Evolutionary conservation across 1,140 invertebrate genomes (phyloP).

Genomic region (Heliconius hermathena): DNA sequence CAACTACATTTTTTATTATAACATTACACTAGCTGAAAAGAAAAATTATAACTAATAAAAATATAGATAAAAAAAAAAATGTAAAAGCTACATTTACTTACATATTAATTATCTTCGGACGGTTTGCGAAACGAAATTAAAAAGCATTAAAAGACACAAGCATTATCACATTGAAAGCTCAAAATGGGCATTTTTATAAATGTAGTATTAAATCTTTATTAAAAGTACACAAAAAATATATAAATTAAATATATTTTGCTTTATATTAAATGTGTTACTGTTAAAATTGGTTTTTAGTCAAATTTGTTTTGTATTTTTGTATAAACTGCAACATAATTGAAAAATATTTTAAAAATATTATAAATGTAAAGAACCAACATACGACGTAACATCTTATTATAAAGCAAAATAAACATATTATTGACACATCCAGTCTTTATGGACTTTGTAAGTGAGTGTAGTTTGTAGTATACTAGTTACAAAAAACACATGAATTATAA

Average conservation of each 20-base stretch:
- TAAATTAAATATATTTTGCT: neutral
- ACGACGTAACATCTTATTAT: neutral
- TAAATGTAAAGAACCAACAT: neutral
- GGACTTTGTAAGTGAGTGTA: neutral
- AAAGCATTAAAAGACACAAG: constrained; percentile 52
- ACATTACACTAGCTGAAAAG: constrained; percentile 18
- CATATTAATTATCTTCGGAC: constrained; percentile 49
- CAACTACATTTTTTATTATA: constrained; percentile 7
- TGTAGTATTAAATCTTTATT: neutral
- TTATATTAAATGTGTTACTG: neutral
- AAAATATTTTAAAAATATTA: too few relatives aligned
- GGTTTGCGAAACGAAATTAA: constrained; percentile 51
- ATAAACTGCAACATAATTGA: neutral
- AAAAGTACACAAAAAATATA: neutral
- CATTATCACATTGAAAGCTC: constrained; percentile 40
- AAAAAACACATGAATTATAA: neutral
- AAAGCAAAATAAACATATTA: neutral
- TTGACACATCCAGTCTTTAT: neutral
- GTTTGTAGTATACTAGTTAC: constrained; percentile 1
- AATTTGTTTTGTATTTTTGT: neutral
- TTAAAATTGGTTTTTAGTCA: neutral
- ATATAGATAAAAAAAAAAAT: neutral
- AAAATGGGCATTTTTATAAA: constrained; percentile 45
- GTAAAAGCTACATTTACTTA: constrained; percentile 45
- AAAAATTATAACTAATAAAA: neutral